Conservation (phyloP, 2,797 vertebrate species). For the Spheniscus humboldti region DNA sequence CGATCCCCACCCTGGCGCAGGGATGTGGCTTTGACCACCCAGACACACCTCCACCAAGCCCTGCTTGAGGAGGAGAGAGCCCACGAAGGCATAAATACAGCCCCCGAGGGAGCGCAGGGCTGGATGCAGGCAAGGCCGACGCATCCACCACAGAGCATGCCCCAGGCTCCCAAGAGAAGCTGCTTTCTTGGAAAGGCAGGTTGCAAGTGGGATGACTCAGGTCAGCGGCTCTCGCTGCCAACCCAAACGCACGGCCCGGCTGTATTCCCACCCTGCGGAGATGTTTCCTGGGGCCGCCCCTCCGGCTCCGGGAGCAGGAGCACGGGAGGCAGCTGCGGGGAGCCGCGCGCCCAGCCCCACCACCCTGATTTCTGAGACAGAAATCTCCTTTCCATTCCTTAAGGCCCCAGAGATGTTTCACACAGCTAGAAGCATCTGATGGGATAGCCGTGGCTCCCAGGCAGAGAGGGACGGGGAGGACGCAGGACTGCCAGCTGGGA, state of each 20-base stretch:
- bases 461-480: background rate
- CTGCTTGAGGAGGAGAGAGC: background rate
- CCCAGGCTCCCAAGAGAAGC: conserved; percentile 19
- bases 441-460: background rate
- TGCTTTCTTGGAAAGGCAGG: conserved; percentile 50
- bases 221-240: background rate
- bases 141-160: background rate
- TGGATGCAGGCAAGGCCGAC: background rate
- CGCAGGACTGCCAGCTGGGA: background rate
- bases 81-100: background rate
- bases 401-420: background rate
- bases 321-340: background rate
- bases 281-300: background rate
- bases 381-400: background rate
- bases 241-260: background rate
- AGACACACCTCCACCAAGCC: background rate
- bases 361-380: background rate
- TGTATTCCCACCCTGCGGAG: background rate
- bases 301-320: background rate
- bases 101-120: background rate
- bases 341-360: background rate
- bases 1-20: background rate
- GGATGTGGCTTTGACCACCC: background rate
- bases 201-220: conserved; percentile 3
- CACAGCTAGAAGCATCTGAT: background rate